Evolutionary conservation across 2,797 vertebrate species (phyloP), one percentile per base, ranked within the genome.

Genomic region (Galago senegalensis): DNA sequence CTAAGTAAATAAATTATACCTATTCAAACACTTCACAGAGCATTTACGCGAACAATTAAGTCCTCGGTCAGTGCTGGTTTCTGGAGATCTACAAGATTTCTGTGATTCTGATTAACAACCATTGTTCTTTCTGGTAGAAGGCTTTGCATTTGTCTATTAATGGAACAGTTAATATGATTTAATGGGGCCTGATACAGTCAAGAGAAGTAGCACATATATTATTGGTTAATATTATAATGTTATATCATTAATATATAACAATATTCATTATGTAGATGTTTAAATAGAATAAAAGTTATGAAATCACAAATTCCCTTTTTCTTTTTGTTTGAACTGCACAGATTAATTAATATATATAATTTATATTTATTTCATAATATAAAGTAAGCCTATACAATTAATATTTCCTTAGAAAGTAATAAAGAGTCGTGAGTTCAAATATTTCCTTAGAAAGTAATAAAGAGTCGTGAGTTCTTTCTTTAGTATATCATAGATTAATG

Each of bases 1-100:
- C 87, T 91, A 86, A 96, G 93, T 97, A 97, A 97, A 98, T 98
- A 98, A 98, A 98, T 98, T 94, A 85, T 40, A 91, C 3, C 56
- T 97, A 95, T 96, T 98, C 1, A 49, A 94, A 95, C 11, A 93
- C 6, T 76, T 89, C 95, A 83, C 87, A 93, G 46, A 97, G 16
- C n/a, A 95, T 98, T 97, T 97, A 96, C 43, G 69, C 65, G 4
- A 92, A 95, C 67, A 95, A 89, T 67, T 93, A 93, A 91, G 43
- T 92, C 96, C 83, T 87, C 58, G 49, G 86, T 96, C 92, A 96
- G 60, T 87, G 91, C 61, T 37, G 76, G 93, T 97, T 95, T 94
- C 89, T 60, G 23, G 21, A 85, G 10, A 91, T 92, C 6, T 82
- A 83, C 69, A 53, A 84, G 20, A 23, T 91, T 91, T 87, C 17